phyloP scores from a whole-genome alignment of 2,888 invertebrate species.

The Gandaritis pyraliata region DNA sequence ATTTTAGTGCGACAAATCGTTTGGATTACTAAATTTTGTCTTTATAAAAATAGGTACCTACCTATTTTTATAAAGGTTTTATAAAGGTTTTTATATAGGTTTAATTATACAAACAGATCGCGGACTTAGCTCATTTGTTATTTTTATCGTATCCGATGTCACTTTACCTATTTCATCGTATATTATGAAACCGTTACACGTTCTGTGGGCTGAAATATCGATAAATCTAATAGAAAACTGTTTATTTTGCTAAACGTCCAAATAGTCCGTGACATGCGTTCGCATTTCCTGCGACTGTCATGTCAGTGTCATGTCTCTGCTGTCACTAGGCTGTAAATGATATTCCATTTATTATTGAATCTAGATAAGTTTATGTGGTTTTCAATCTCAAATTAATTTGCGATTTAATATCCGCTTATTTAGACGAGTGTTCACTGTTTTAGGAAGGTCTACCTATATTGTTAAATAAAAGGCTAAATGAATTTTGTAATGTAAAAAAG shows the following conservation, averaged over 20 bases:
- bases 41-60: too few species aligned
- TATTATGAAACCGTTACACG: conserved; percentile 20
- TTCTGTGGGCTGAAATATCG: conserved; percentile 6
- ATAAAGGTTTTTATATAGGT: too few species aligned
- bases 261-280: conserved; percentile 29
- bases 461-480: too few species aligned
- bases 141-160: conserved; percentile 10
- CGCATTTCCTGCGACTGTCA: conserved; percentile 31
- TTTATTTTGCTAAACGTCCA: conserved; percentile 33
- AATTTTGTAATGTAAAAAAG: too few species aligned
- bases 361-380: not conserved
- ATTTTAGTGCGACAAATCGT: not conserved
- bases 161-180: conserved; percentile 9
- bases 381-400: too few species aligned
- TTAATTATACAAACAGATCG: not conserved
- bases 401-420: too few species aligned
- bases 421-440: too few species aligned
- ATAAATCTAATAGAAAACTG: conserved; percentile 27
- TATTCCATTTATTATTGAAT: conserved; percentile 25
- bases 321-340: conserved; percentile 21
- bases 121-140: conserved; percentile 1
- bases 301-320: conserved; percentile 29
- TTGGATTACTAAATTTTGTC: too few species aligned
- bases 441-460: too few species aligned
- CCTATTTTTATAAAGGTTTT: too few species aligned